Evolutionary conservation across 2,113 vertebrate genomes (phyloP).

Genomic region (Ameiurus melas): DNA sequence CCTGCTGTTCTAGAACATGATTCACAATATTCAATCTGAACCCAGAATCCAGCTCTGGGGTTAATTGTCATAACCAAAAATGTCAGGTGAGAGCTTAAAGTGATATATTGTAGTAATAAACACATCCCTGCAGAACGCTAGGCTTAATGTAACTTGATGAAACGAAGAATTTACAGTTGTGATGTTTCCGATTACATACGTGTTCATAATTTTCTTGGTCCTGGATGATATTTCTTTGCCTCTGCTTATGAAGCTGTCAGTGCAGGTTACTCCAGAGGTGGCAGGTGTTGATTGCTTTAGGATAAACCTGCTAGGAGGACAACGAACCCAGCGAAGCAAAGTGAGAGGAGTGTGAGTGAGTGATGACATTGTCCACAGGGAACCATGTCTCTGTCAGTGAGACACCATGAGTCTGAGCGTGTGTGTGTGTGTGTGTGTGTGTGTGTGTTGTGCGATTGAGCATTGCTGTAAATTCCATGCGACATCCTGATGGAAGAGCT

Average conservation of each 20-base stretch:
- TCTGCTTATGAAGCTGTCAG: not conserved
- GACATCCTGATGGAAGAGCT: constrained; percentile 33
- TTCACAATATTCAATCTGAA: not conserved
- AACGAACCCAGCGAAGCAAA: not conserved
- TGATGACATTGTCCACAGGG: not conserved
- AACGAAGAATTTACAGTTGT: not conserved
- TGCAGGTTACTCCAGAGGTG: not conserved
- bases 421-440: constrained; percentile 26
- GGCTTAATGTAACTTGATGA: not conserved
- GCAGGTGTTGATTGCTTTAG: not conserved
- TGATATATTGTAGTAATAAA: not conserved
- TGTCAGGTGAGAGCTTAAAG: not conserved
- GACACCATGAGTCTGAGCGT: not conserved
- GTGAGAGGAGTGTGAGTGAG: not conserved
- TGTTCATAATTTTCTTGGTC: not conserved
- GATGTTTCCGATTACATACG: not conserved
- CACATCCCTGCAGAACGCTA: not conserved
- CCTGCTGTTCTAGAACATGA: not conserved
- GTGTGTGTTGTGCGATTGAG: not conserved
- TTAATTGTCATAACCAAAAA: not conserved
- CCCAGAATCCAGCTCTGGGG: not conserved
- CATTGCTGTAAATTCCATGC: constrained; percentile 28
- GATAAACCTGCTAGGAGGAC: not conserved
- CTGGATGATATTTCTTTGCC: not conserved
- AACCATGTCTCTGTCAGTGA: constrained; percentile 3